Percentiles rank a stretch among this genome's conserved stretches.
phyloP scores from a whole-genome alignment of 2,113 vertebrate species.

The Apaloderma vittatum region DNA sequence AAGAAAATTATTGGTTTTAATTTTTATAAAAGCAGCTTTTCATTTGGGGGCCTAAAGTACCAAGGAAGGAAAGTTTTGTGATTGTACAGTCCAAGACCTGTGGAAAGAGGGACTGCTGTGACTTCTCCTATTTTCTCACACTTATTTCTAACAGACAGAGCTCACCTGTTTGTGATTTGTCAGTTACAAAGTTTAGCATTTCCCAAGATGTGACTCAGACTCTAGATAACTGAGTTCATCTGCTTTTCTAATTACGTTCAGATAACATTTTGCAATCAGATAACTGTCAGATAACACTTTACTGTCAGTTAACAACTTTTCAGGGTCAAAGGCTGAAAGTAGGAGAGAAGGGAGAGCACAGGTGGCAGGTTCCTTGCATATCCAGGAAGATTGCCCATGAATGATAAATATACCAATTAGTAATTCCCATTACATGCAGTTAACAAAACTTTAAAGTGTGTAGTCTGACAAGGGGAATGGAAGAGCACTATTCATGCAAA shows the following conservation, averaged over 20 bases:
- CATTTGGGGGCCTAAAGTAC: not conserved
- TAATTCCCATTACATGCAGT: not conserved
- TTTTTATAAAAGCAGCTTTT: not conserved
- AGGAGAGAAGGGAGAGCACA: not conserved
- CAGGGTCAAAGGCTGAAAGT: not conserved
- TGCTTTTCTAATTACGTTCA: not conserved
- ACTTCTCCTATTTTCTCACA: not conserved
- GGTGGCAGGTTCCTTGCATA: not conserved
- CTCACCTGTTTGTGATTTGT: not conserved
- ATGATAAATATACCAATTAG: not conserved
- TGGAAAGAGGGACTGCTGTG: not conserved
- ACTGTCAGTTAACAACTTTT: not conserved
- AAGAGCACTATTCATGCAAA: not conserved
- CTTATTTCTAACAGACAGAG: not conserved
- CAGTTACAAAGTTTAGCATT: not conserved
- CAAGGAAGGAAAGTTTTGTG: not conserved
- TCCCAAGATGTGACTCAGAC: not conserved
- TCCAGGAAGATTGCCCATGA: not conserved
- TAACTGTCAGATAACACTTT: no score
- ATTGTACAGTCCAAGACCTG: not conserved
- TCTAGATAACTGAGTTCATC: not conserved
- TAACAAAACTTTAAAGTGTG: not conserved
- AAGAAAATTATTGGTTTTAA: not conserved
- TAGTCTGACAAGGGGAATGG: not conserved
- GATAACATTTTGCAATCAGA: not conserved